Evolutionary conservation across 2,113 vertebrate genomes (phyloP), one percentile per base, ranked within the genome.

Genomic region (Dicerorhinus sumatrensis): DNA sequence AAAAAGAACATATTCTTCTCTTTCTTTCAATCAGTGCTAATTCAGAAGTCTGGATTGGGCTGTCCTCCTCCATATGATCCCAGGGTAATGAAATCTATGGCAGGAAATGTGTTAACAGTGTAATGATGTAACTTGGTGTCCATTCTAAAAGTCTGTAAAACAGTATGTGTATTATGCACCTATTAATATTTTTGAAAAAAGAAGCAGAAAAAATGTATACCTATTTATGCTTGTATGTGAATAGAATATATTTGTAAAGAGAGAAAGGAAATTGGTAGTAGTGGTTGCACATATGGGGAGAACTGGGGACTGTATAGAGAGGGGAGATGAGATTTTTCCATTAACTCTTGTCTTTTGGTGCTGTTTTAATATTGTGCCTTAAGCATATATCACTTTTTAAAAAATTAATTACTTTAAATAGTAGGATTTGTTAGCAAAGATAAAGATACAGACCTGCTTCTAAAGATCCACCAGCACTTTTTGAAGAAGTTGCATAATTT

Each of bases 401-500:
- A 81, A 94, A 69, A 84, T 20, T 33, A 84, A 62, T 69, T 75
- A 69, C 62, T 80, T 96, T 23, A 85, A 56, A 89, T 69, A 89
- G 20, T 16, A 65, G 20, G 20, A 72, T 81, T 80, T 80, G 12
- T 56, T 75, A 72, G 46, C 21, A 87, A 73, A 60, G 5, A 3
- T 62, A 42, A 85, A 81, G n/a, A 31, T 23, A 62, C 0, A 29
- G 12, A 6, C 33, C 13, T 85, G 33, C 27, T 75, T 94, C 77
- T 89, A 58, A 89, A 76, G 65, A n/a, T 48, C 18, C 17, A 33
- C 6, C 6, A 14, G 14, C 58, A 8, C 13, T 83, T 73, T 96
- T 60, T 42, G 23, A 87, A 85, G 42, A 73, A 80, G 14, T n/a
- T 89, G 16, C 7, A 39, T 85, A 39, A 65, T 27, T 46, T 67